phyloP scores from a whole-genome alignment of 2,113 vertebrate genomes.

The Caranx ignobilis region DNA sequence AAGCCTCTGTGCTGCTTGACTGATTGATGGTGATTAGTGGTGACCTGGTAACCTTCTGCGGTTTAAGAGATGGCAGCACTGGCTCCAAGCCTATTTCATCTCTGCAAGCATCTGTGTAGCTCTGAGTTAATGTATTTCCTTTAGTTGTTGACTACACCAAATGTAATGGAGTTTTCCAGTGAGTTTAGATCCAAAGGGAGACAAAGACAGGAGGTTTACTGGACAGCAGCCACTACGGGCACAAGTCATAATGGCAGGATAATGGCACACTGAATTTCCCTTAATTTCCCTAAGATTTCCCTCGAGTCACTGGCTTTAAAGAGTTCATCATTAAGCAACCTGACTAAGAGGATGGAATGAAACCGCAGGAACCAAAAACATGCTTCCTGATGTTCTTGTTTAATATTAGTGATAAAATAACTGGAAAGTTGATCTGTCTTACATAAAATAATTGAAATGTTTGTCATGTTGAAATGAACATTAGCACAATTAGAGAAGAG shows the following conservation, averaged over 20 bases:
- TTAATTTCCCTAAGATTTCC: conserved; percentile 1
- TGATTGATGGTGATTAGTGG: no score
- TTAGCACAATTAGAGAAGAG: no score
- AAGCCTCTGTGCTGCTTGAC: background rate
- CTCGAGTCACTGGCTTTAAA: background rate
- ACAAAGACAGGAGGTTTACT: background rate
- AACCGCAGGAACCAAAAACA: background rate
- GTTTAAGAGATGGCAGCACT: background rate
- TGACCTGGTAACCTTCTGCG: background rate
- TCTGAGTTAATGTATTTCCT: background rate
- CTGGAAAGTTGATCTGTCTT: background rate
- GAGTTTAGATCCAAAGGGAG: background rate
- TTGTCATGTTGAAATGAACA: background rate
- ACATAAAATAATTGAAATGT: background rate
- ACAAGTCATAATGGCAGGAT: background rate
- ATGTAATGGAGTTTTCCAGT: background rate
- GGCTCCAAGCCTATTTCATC: background rate
- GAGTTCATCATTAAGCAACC: background rate
- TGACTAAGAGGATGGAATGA: background rate
- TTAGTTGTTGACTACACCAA: background rate
- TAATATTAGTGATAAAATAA: no score
- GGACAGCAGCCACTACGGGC: background rate
- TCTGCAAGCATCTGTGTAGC: background rate
- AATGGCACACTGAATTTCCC: conserved; percentile 3
- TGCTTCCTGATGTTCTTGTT: background rate